Evolutionary conservation across 2,888 invertebrate genomes (phyloP).

Genomic region (Pammene aurita): DNA sequence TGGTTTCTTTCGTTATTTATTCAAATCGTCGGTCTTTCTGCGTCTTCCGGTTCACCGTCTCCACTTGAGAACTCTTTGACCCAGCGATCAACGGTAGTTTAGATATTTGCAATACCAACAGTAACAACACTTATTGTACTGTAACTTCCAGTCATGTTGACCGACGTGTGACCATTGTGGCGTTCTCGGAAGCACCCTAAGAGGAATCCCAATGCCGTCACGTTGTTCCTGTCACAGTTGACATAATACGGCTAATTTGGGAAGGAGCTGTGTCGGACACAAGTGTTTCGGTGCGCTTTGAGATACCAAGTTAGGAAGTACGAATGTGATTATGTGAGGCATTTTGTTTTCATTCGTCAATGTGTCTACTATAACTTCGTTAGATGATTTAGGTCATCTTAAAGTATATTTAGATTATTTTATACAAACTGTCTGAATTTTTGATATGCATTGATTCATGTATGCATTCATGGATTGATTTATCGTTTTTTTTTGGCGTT

Average conservation of each 20-base stretch:
- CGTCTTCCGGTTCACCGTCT: too few relatives aligned
- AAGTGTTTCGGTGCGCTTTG: slow-evolving; percentile 3
- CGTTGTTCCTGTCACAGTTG: slow-evolving; percentile 21
- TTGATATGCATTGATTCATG: too few relatives aligned
- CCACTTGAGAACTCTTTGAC: too few relatives aligned
- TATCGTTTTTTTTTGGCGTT: background rate
- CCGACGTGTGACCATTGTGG: slow-evolving; percentile 27
- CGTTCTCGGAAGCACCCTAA: slow-evolving; percentile 26
- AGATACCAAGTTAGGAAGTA: background rate
- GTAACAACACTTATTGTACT: slow-evolving; percentile 17
- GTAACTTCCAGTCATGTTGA: slow-evolving; percentile 18
- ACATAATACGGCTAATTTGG: slow-evolving; percentile 3
- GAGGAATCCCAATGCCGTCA: slow-evolving; percentile 38
- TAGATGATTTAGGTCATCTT: too few relatives aligned
- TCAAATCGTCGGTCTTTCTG: too few relatives aligned
- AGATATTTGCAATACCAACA: background rate
- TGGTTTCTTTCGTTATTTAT: too few relatives aligned
- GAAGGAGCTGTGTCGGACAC: background rate
- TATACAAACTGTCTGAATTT: too few relatives aligned
- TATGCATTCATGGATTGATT: too few relatives aligned
- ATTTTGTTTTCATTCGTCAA: background rate
- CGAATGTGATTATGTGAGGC: background rate
- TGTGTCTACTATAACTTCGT: too few relatives aligned
- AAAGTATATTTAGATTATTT: too few relatives aligned
- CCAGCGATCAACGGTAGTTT: too few relatives aligned